These are phyloP conservation scores for Ameiurus melas DNA, from an alignment of 2,113 vertebrate genomes.

Conservation along the genomic window DNA sequence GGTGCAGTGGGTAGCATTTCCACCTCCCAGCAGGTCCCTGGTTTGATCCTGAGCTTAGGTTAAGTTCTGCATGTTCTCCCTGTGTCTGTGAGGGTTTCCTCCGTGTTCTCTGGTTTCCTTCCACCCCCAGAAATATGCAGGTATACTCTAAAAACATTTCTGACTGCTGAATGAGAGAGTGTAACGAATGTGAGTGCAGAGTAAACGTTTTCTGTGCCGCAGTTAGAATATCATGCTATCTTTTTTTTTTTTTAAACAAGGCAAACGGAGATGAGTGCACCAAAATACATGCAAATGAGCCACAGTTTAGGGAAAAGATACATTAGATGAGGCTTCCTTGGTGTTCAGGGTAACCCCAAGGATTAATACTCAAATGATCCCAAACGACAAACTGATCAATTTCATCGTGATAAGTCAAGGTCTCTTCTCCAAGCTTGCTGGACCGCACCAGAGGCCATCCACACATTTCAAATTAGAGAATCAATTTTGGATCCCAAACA, in stretches of 20 bases:
- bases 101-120: background rate
- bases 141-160: too few species aligned
- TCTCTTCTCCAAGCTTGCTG: background rate
- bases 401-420: background rate
- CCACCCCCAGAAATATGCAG: background rate
- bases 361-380: too few species aligned
- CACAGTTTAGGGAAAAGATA: background rate
- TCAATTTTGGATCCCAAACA: background rate
- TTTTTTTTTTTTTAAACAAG: background rate
- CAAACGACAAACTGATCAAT: background rate
- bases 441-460: background rate
- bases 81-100: background rate
- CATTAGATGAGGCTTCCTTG: background rate
- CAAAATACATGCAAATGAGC: background rate
- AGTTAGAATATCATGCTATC: background rate
- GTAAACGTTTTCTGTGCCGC: too few species aligned
- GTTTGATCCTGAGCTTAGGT: background rate
- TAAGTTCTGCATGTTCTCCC: background rate
- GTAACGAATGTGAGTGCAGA: background rate
- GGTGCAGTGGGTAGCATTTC: background rate
- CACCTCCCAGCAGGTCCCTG: background rate
- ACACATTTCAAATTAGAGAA: background rate
- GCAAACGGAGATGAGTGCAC: background rate
- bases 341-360: background rate
- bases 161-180: background rate